A percentile compares a stretch with the other conserved stretches of the same genome.
These are phyloP conservation scores for Drosophila tripunctata DNA, from an alignment of 2,888 invertebrate species.

Conservation along the genomic window DNA sequence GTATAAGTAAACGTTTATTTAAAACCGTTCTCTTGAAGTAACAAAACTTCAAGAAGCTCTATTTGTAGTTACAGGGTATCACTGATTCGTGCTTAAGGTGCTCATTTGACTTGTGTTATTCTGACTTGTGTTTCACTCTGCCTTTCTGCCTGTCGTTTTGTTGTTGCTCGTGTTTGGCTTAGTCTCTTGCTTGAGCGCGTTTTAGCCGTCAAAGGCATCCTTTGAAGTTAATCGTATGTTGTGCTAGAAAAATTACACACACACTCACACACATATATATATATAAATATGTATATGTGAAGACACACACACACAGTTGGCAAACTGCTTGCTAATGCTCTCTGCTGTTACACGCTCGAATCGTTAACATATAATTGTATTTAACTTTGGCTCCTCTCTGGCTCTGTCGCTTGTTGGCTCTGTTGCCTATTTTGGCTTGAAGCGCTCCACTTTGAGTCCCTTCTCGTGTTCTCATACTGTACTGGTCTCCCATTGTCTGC, in stretches of 20 bases:
- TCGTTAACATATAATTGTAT: slow-evolving; percentile 71
- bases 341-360: slow-evolving; percentile 51
- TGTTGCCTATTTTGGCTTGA: slow-evolving; percentile 52
- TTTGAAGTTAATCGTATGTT: slow-evolving; percentile 78
- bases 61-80: slow-evolving; percentile 22
- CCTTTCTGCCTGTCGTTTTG: slow-evolving; percentile 17
- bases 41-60: too few relatives aligned
- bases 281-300: too few relatives aligned
- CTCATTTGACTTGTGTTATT: slow-evolving; percentile 1
- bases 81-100: not conserved
- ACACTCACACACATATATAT: slow-evolving; percentile 25
- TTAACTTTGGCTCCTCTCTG: slow-evolving; percentile 65
- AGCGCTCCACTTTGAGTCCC: slow-evolving; percentile 54
- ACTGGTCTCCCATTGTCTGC: slow-evolving; percentile 64
- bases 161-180: slow-evolving; percentile 62
- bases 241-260: slow-evolving; percentile 56
- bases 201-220: slow-evolving; percentile 74
- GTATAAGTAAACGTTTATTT: too few relatives aligned
- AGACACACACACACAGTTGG: not conserved
- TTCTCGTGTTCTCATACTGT: slow-evolving; percentile 1
- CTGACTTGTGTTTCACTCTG: slow-evolving; percentile 21
- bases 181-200: slow-evolving; percentile 75
- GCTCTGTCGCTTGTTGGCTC: slow-evolving; percentile 25
- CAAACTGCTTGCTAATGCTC: slow-evolving; percentile 16
- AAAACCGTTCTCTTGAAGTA: too few relatives aligned